Evolutionary conservation across 2,888 invertebrate species (phyloP), one percentile per base, ranked within the genome.

Genomic region (Diogma glabrata): DNA sequence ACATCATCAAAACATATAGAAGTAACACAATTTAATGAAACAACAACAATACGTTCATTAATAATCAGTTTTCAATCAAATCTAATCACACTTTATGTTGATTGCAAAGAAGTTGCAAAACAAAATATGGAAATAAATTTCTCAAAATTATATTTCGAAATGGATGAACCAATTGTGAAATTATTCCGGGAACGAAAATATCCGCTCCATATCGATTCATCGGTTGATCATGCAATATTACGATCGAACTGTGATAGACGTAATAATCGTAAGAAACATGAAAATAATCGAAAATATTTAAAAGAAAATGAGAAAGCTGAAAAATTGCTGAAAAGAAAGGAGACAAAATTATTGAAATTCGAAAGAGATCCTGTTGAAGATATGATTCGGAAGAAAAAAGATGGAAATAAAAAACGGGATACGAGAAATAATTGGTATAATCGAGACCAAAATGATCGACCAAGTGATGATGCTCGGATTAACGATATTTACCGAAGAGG

Each of bases 401-500:
- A 70, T 55, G 70, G 69, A 60, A 70, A 63, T 59, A 69, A 70
- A 58, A 70, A 70, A 57, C 68, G 70, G 47, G 70, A 70, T 55
- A 67, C 70, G 20, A 65, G 69, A 57, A 65, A 67, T 59, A 69
- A 66, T 64, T 67, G 55, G 51, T 54, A 63, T 53, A 63, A 61
- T 51, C 59, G 60, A 47, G 61, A 61, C 55, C 62, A 59, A 51
- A 63, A 66, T 20, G 33, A 47, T 47, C 63, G 64, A 47, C 63
- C 62, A 51, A 71, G 59, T 67, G 69, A 4, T 66, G 61, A 63
- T 47, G 63, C 63, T 17, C 64, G 64, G 17, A 67, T 70, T 60
- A 68, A 69, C 57, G 66, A 73, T 55, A 62, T 62, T 48, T 69
- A 72, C 55, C 62, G 72, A 57, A 69, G 81, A 60, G 84, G 83